These are phyloP conservation scores for Phyllotreta striolata DNA, from an alignment of 2,888 invertebrate species.

Conservation along the genomic window DNA sequence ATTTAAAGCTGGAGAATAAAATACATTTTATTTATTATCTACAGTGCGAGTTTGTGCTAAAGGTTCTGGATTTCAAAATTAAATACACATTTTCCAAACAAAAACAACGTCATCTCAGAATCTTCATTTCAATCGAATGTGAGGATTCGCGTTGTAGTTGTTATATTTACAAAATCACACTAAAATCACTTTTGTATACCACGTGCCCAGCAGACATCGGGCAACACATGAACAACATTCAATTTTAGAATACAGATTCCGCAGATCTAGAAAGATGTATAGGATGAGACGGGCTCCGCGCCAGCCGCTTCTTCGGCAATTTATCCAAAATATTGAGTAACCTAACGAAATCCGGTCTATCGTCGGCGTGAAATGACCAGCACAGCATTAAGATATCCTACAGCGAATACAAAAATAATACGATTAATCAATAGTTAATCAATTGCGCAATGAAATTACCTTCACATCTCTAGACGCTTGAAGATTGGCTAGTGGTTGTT, in stretches of 20 bases:
- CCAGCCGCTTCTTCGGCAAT: conserved; percentile 93
- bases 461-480: conserved; percentile 96
- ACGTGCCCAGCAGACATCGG: conserved; percentile 15
- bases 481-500: conserved; percentile 92
- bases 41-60: conserved; percentile 15
- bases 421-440: neutral
- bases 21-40: neutral
- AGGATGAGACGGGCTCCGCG: conserved; percentile 97
- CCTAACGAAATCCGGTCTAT: conserved; percentile 90
- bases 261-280: conserved; percentile 95
- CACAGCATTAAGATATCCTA: conserved; percentile 96
- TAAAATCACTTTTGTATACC: conserved; percentile 28
- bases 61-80: neutral
- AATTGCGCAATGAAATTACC: conserved; percentile 67
- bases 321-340: conserved; percentile 87
- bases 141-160: conserved; percentile 22
- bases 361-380: conserved; percentile 88
- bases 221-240: conserved; percentile 33
- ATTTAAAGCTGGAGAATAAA: conserved; percentile 10
- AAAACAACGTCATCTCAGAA: conserved; percentile 23
- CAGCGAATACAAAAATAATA: conserved; percentile 38
- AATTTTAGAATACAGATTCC: conserved; percentile 81
- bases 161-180: conserved; percentile 35
- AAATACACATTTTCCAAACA: conserved; percentile 24
- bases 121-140: conserved; percentile 11